A percentile compares a stretch with the other conserved stretches of the same genome.
Evolutionary conservation across 2,888 invertebrate species (phyloP).

Genomic region (Nematopogon swammerdamellus): DNA sequence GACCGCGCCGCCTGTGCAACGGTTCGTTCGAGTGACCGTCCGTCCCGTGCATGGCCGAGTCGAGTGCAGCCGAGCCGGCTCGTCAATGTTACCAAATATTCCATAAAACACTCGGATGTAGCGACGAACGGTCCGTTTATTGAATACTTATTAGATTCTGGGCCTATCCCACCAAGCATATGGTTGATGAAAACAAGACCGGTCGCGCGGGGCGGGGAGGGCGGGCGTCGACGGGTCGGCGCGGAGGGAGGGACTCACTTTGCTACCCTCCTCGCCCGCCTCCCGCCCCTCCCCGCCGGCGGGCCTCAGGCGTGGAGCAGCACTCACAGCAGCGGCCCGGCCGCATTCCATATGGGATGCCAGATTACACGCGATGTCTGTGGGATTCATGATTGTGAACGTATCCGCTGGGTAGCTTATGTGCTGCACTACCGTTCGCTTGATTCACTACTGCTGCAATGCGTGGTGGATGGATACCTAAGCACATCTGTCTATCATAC

Average conservation of each 20-base stretch:
- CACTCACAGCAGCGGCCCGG: too few species aligned
- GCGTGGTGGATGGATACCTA: too few species aligned
- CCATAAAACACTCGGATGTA: neutral
- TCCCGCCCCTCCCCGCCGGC: neutral
- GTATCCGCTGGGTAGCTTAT: too few species aligned
- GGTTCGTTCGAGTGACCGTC: neutral
- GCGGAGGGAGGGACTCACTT: neutral
- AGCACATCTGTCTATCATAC: too few species aligned
- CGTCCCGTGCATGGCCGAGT: neutral
- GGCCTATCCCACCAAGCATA: neutral
- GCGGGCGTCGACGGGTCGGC: neutral
- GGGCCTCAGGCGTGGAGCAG: neutral
- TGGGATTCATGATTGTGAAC: slow-evolving; percentile 38
- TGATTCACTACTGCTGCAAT: too few species aligned
- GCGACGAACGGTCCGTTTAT: slow-evolving; percentile 12
- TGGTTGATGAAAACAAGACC: neutral
- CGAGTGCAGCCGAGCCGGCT: neutral
- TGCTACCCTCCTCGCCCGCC: neutral
- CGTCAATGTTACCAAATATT: neutral
- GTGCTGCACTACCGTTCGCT: too few species aligned
- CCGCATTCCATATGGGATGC: slow-evolving; percentile 53
- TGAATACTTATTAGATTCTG: slow-evolving; percentile 35
- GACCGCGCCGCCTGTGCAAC: neutral
- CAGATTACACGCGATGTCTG: slow-evolving; percentile 54
- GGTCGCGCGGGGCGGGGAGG: neutral